Evolutionary conservation across 2,888 invertebrate genomes (phyloP).

Genomic region (Meteorus colon): DNA sequence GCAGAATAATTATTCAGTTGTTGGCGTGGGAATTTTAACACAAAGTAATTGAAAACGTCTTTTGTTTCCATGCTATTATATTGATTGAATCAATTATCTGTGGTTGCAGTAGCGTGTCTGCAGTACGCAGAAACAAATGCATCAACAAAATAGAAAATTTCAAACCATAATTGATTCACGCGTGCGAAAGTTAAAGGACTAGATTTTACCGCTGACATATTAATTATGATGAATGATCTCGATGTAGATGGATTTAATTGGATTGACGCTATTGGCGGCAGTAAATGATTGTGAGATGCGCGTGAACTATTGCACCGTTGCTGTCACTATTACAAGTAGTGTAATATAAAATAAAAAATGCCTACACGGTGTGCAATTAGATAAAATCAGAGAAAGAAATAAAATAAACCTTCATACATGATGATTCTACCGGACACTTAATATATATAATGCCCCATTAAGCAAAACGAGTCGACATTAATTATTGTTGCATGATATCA

Average conservation of each 20-base stretch:
- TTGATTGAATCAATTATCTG: conserved; percentile 22
- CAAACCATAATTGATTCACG: not conserved
- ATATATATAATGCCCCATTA: conserved; percentile 18
- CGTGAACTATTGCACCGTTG: conserved; percentile 20
- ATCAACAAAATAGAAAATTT: not conserved
- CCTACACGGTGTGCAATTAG: conserved; percentile 12
- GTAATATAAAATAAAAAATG: conserved; percentile 11
- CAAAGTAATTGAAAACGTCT: not conserved
- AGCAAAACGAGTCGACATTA: conserved; percentile 35
- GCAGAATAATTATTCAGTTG: not conserved
- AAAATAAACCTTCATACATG: not conserved
- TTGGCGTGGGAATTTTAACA: not conserved
- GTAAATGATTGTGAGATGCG: conserved; percentile 22
- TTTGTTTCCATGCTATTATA: not conserved
- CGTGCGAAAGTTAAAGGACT: not conserved
- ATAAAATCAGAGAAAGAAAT: not conserved
- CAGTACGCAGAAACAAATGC: not conserved
- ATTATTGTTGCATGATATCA: conserved; percentile 39
- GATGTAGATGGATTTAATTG: conserved; percentile 11
- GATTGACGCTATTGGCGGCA: conserved; percentile 13
- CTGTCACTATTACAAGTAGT: not conserved
- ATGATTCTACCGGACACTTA: conserved; percentile 16
- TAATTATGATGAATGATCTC: conserved; percentile 32
- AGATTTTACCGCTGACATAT: not conserved
- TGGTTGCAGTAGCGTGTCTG: not conserved